Evolutionary conservation across 2,888 invertebrate genomes (phyloP).

Genomic region (Heteromurus nitidus): DNA sequence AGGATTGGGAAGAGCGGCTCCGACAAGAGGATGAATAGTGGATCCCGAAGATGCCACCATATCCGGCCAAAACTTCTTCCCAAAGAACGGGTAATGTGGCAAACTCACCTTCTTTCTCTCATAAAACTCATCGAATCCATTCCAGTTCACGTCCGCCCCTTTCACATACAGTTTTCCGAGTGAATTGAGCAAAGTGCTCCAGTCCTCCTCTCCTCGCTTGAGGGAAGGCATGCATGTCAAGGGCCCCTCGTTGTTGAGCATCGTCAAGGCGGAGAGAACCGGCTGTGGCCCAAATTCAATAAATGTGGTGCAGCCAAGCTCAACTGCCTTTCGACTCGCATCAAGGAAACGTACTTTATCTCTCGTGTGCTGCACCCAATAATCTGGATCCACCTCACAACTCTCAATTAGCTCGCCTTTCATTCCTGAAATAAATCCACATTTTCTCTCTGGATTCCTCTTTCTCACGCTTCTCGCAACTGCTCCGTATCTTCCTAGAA

Average conservation of each 20-base stretch:
- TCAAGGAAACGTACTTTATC: constrained; percentile 38
- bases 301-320: neutral
- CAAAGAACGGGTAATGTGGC: constrained; percentile 42
- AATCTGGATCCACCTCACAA: neutral
- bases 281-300: constrained; percentile 60
- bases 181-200: neutral
- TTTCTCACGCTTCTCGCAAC: neutral
- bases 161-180: neutral
- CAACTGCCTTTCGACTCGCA: neutral
- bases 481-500: constrained; percentile 40
- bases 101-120: neutral
- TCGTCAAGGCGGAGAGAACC: constrained; percentile 23
- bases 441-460: neutral
- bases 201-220: neutral
- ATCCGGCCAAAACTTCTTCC: constrained; percentile 44
- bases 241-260: neutral
- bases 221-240: constrained; percentile 10
- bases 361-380: constrained; percentile 55
- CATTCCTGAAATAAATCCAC: constrained; percentile 30
- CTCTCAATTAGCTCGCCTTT: neutral
- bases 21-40: constrained; percentile 1
- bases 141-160: constrained; percentile 30
- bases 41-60: neutral
- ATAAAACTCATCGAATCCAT: constrained; percentile 8
- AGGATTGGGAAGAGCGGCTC: neutral